Conservation (phyloP, 2,113 vertebrate genomes). For the Bufo gargarizans region DNA sequence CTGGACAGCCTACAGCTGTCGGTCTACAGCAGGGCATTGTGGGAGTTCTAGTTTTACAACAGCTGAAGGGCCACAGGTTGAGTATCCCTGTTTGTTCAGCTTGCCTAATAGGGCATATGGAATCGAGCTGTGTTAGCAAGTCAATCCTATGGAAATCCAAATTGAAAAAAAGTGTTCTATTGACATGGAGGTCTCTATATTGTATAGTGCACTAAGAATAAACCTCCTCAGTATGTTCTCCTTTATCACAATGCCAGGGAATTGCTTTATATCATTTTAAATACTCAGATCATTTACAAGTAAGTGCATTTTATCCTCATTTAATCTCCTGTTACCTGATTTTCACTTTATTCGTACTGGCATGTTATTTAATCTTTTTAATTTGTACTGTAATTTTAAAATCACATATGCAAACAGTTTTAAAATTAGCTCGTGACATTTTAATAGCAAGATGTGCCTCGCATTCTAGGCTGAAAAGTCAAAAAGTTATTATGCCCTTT, state of each 20-base stretch:
- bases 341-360: neutral
- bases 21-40: too few relatives aligned
- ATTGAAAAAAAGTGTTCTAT: too few relatives aligned
- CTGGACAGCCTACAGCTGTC: too few relatives aligned
- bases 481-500: slow-evolving; percentile 36
- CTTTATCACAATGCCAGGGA: neutral
- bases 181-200: neutral
- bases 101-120: too few relatives aligned
- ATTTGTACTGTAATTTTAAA: slow-evolving; percentile 16
- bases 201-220: neutral
- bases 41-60: too few relatives aligned
- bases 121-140: too few relatives aligned
- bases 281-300: neutral
- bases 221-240: neutral
- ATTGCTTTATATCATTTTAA: neutral
- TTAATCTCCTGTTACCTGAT: neutral
- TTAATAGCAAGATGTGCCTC: neutral
- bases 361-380: slow-evolving; percentile 17
- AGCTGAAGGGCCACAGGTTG: too few relatives aligned
- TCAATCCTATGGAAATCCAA: too few relatives aligned
- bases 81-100: too few relatives aligned
- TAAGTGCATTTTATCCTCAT: neutral
- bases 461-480: slow-evolving; percentile 11
- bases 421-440: slow-evolving; percentile 22
- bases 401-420: slow-evolving; percentile 16